Conservation (phyloP, 1,140 invertebrate genomes). For the Paralvinella palmiformis region DNA sequence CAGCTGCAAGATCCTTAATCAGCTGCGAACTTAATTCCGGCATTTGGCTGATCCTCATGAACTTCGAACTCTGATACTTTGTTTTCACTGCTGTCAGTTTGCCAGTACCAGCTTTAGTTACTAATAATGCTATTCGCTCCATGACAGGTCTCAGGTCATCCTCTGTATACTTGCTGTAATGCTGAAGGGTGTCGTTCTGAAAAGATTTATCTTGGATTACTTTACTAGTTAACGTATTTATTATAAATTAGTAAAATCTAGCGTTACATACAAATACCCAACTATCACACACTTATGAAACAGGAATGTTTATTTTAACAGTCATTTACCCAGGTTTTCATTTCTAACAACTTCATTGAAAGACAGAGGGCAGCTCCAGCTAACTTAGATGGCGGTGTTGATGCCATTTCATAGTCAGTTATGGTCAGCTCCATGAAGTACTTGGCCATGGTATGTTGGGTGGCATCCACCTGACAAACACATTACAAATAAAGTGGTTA, state of each 20-base stretch:
- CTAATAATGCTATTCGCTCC: slow-evolving; percentile 46
- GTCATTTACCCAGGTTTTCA: slow-evolving; percentile 40
- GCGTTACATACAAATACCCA: background rate
- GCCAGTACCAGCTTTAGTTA: slow-evolving; percentile 46
- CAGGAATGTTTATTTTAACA: background rate
- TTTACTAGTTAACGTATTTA: background rate
- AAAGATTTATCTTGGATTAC: slow-evolving; percentile 12
- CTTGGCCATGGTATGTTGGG: slow-evolving; percentile 81
- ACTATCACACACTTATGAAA: background rate
- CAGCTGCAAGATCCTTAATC: slow-evolving; percentile 37
- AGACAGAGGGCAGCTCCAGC: slow-evolving; percentile 71
- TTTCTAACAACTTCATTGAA: slow-evolving; percentile 55
- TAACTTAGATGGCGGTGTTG: slow-evolving; percentile 72
- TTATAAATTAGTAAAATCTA: too few species aligned
- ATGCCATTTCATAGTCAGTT: slow-evolving; percentile 73
- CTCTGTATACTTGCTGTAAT: slow-evolving; percentile 53
- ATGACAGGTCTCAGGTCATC: slow-evolving; percentile 44
- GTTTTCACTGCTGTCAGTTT: slow-evolving; percentile 49
- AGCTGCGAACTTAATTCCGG: slow-evolving; percentile 46
- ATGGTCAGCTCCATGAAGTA: slow-evolving; percentile 84
- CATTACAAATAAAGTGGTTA: too few species aligned
- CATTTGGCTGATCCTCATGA: slow-evolving; percentile 50
- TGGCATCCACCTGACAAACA: slow-evolving; percentile 57
- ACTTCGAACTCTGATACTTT: slow-evolving; percentile 53
- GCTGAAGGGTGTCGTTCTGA: slow-evolving; percentile 50